Base-by-base conservation (phyloP, 35 echinoderm and acorn worm genomes). In the Hemicentrotus pulcherrimus region DNA sequence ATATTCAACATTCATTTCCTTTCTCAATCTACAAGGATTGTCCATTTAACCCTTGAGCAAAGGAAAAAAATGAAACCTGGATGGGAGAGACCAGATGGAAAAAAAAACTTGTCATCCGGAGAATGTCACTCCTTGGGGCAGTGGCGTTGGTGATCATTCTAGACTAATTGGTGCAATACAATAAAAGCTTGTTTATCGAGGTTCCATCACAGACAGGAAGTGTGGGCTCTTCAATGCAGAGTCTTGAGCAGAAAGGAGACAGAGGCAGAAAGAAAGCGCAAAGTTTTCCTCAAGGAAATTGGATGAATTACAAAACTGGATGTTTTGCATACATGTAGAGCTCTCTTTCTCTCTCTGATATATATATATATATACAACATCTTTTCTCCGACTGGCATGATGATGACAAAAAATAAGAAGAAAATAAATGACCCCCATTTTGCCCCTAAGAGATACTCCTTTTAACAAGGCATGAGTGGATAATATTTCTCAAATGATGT, bases 151-250 rank as follows among this genome's bases (percentile, higher is more conserved):
- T 47, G 24, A 47, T 47, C 88, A 90, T 90, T 90, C 88, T 90
- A 47, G 88, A 90, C 88, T 90, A 90, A 90, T 90, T 90, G 88
- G 31, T 90, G 88, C 32, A 33, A 90, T 30, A 90, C 19, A 90
- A 90, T 90, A 90, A 90, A 90, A 90, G 88, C 88, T 90, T 90
- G 88, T 90, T 90, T 90, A 90, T 90, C 88, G 46, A 90, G 88
- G 19, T 47, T 33, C 88, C 32, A 33, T 90, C 88, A 28, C 32
- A 90, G 88, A 90, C 88, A 90, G 88, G 88, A 90, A 90, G 88
- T 24, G 88, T 16, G 5, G 88, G 16, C 31, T 90, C 31, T 90
- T 32, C 15, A 47, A 45, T 15, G 19, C 46, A 47, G 32, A 86
- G 12, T 45, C 32, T 90, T 90, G 31, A 90, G 33, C 0, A 90